A percentile compares a stretch with the other conserved stretches of the same genome.
phyloP scores from a whole-genome alignment of 2,797 vertebrate species.

The Tadarida brasiliensis region DNA sequence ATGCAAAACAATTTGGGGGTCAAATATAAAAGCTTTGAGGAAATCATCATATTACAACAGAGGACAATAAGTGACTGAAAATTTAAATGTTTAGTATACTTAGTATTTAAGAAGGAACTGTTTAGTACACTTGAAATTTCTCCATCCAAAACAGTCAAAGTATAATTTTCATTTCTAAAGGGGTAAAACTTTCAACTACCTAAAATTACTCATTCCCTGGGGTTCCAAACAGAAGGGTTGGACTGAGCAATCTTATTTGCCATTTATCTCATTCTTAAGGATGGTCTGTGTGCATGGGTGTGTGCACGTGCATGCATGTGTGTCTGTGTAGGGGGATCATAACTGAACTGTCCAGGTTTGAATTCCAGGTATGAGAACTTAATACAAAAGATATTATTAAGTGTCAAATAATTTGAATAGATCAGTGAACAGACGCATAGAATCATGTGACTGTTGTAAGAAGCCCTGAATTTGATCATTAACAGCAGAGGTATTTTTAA shows the following conservation, averaged over 20 bases:
- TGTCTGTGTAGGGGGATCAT: neutral
- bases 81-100: neutral
- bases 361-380: conserved; percentile 34
- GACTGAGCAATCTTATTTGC: neutral
- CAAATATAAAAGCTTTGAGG: conserved; percentile 11
- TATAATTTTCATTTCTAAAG: conserved; percentile 57
- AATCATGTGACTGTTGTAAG: conserved; percentile 37
- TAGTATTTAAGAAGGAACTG: conserved; percentile 5
- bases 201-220: conserved; percentile 18
- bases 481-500: neutral
- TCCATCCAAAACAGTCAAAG: neutral
- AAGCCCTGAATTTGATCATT: neutral
- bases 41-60: neutral
- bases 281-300: neutral
- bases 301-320: neutral
- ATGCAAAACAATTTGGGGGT: neutral
- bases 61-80: neutral
- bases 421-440: neutral
- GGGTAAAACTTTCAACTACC: neutral
- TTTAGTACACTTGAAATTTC: neutral
- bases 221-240: neutral
- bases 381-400: conserved; percentile 21
- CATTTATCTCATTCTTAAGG: conserved; percentile 26
- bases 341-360: conserved; percentile 19
- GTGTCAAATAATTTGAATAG: neutral